phyloP scores from a whole-genome alignment of 1,140 invertebrate genomes.

The Phortica variegata region DNA sequence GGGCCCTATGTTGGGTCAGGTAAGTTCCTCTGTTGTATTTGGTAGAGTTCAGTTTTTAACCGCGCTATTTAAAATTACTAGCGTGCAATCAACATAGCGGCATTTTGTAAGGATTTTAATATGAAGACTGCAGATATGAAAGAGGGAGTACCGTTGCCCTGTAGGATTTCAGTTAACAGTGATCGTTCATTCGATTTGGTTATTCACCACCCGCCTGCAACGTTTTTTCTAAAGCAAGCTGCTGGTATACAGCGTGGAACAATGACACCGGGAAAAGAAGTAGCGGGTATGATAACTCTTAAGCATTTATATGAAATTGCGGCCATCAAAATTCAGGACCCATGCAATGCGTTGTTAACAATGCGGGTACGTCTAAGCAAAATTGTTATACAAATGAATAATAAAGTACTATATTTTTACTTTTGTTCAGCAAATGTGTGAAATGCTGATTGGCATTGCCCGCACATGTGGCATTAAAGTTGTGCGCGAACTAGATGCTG shows the following conservation, averaged over 20 bases:
- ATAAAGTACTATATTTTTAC: not conserved
- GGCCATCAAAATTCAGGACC: conserved; percentile 87
- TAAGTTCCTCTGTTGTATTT: conserved; percentile 51
- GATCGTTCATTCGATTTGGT: conserved; percentile 84
- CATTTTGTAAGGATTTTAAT: conserved; percentile 99
- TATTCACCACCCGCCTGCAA: conserved; percentile 81
- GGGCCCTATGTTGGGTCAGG: conserved; percentile 90
- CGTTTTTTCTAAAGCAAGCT: conserved; percentile 91
- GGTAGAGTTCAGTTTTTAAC: conserved; percentile 28
- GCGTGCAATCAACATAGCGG: conserved; percentile 93
- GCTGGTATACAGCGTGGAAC: conserved; percentile 85
- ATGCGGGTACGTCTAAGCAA: conserved; percentile 36
- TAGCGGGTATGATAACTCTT: conserved; percentile 85
- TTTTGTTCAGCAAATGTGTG: conserved; percentile 75
- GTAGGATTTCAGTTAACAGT: conserved; percentile 76
- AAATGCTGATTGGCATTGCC: conserved; percentile 75
- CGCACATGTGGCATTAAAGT: conserved; percentile 83
- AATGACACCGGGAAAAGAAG: conserved; percentile 78
- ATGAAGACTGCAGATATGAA: conserved; percentile 89
- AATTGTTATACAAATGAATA: not conserved
- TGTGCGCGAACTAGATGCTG: conserved; percentile 75
- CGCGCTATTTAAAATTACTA: too few species aligned
- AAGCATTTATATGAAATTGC: conserved; percentile 99
- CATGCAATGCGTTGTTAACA: conserved; percentile 65
- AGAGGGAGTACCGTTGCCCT: conserved; percentile 87